phyloP scores from a whole-genome alignment of 2,797 vertebrate genomes.

The Chaunax sp. region DNA sequence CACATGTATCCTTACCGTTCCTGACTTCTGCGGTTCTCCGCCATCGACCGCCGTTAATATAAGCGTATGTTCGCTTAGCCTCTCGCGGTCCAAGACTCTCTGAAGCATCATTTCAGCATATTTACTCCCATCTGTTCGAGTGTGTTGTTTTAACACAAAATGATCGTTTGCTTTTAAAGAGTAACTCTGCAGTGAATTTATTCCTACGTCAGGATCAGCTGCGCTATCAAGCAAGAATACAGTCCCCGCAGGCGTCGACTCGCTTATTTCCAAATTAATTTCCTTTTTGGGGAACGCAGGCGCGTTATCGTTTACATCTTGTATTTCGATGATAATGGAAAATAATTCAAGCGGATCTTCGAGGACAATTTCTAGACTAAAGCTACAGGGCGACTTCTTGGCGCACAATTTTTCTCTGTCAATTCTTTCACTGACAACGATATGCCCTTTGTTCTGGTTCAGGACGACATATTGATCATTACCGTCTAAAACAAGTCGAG shows the following conservation, averaged over 20 bases:
- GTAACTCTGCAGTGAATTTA: slow-evolving; percentile 79
- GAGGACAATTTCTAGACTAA: slow-evolving; percentile 76
- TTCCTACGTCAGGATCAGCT: slow-evolving; percentile 77
- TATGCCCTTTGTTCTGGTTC: slow-evolving; percentile 84
- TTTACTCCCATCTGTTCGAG: slow-evolving; percentile 68
- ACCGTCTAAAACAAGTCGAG: slow-evolving; percentile 82
- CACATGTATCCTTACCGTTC: slow-evolving; percentile 68
- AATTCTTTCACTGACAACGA: slow-evolving; percentile 83
- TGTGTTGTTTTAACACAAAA: slow-evolving; percentile 75
- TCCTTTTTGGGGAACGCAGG: slow-evolving; percentile 74
- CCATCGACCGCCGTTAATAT: slow-evolving; percentile 72
- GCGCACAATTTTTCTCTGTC: slow-evolving; percentile 84
- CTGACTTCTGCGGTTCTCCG: slow-evolving; percentile 70
- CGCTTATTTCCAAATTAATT: slow-evolving; percentile 74
- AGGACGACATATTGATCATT: slow-evolving; percentile 85
- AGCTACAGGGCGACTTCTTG: slow-evolving; percentile 74
- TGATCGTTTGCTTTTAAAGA: slow-evolving; percentile 65
- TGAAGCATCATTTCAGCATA: slow-evolving; percentile 76
- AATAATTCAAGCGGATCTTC: slow-evolving; percentile 78
- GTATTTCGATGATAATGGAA: slow-evolving; percentile 73
- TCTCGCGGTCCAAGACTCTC: slow-evolving; percentile 72
- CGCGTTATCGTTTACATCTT: slow-evolving; percentile 80
- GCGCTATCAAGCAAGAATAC: slow-evolving; percentile 78
- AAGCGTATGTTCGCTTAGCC: slow-evolving; percentile 54
- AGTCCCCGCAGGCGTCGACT: slow-evolving; percentile 66